These are phyloP conservation scores for Xyrichtys novacula DNA, from an alignment of 2,797 vertebrate species.

Conservation along the genomic window DNA sequence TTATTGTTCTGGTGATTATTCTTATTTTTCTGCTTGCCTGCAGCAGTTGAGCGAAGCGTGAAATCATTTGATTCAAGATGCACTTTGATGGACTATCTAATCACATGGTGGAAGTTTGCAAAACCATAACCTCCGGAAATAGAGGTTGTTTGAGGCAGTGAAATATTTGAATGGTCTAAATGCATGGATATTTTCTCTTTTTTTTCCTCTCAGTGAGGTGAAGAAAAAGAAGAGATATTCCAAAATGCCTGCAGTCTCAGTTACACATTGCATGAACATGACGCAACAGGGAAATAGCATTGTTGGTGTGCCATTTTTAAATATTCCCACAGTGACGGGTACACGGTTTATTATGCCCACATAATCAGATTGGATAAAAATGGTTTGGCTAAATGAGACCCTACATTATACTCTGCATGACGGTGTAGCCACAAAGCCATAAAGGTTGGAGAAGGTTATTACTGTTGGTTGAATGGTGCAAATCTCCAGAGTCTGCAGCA, in stretches of 20 bases:
- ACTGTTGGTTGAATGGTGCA: slow-evolving; percentile 4
- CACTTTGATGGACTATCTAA: slow-evolving; percentile 48
- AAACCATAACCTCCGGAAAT: slow-evolving; percentile 37
- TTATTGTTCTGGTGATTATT: slow-evolving; percentile 48
- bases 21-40: slow-evolving; percentile 25
- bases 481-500: slow-evolving; percentile 16
- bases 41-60: slow-evolving; percentile 54
- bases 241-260: background rate
- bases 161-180: slow-evolving; percentile 33
- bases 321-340: background rate
- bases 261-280: slow-evolving; percentile 11
- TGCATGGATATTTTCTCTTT: background rate
- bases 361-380: background rate
- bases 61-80: slow-evolving; percentile 56
- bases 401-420: background rate
- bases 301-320: background rate
- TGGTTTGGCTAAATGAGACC: background rate
- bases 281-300: slow-evolving; percentile 6
- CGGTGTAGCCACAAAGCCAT: slow-evolving; percentile 4
- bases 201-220: background rate
- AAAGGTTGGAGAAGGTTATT: slow-evolving; percentile 34
- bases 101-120: slow-evolving; percentile 44
- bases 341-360: background rate
- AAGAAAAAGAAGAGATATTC: background rate
- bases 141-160: slow-evolving; percentile 19